phyloP scores from a whole-genome alignment of 53 echinoderm and acorn worm genomes.

The Hippasteria phrygiana region DNA sequence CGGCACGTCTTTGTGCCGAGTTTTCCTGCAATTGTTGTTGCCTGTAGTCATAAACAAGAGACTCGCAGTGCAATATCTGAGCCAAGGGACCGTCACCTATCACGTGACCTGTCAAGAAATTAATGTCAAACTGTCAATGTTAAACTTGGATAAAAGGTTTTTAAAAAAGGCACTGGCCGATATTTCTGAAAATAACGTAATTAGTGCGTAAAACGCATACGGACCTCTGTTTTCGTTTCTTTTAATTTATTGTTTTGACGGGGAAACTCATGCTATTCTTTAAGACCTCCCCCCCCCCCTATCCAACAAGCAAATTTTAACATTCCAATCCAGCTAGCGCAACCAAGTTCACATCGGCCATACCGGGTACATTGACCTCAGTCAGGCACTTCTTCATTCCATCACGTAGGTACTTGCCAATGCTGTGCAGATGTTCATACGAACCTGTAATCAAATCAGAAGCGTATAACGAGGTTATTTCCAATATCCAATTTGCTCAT shows the following conservation, averaged over 20 bases:
- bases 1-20: neutral
- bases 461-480: neutral
- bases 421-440: slow-evolving; percentile 22
- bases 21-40: slow-evolving; percentile 11
- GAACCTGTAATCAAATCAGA: slow-evolving; percentile 6
- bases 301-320: too few relatives aligned
- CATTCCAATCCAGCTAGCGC: neutral
- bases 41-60: slow-evolving; percentile 26
- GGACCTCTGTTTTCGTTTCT: too few relatives aligned
- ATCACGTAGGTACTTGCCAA: slow-evolving; percentile 33
- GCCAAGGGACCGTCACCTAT: slow-evolving; percentile 37
- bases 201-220: too few relatives aligned
- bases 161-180: too few relatives aligned
- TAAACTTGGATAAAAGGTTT: too few relatives aligned
- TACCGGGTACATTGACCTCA: slow-evolving; percentile 23
- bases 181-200: too few relatives aligned
- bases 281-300: too few relatives aligned
- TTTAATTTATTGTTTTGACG: too few relatives aligned
- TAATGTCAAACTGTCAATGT: neutral
- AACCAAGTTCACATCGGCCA: neutral
- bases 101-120: slow-evolving; percentile 1
- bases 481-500: neutral
- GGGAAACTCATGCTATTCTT: too few relatives aligned
- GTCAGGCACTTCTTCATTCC: slow-evolving; percentile 3
- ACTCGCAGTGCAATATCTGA: slow-evolving; percentile 18